These are phyloP conservation scores for Pseudomugil tenellus DNA, from an alignment of 2,797 vertebrate species.

Conservation along the genomic window DNA sequence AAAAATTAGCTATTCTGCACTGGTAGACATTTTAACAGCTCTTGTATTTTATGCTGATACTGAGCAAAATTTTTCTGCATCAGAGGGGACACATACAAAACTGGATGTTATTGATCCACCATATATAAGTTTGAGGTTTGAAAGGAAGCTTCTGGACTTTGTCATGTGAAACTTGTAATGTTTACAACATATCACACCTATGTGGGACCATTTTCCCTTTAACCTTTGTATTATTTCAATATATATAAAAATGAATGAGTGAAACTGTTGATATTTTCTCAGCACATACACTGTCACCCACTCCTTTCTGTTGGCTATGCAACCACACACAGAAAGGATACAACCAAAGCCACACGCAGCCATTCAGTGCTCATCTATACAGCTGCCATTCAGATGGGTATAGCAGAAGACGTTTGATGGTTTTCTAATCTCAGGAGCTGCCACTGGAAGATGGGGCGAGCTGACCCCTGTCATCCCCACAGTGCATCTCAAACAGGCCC, in stretches of 20 bases:
- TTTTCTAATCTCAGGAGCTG: conserved; percentile 80
- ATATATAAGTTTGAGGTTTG: neutral
- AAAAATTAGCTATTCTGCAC: neutral
- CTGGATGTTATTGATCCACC: neutral
- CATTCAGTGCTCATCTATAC: conserved; percentile 70
- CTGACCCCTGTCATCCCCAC: conserved; percentile 77
- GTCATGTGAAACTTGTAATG: neutral
- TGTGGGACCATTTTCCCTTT: neutral
- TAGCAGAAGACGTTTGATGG: conserved; percentile 77
- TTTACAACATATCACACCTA: too few species aligned
- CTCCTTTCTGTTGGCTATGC: conserved; percentile 30
- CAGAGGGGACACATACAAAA: neutral
- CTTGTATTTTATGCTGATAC: neutral
- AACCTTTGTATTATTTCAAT: neutral
- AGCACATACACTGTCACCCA: conserved; percentile 33
- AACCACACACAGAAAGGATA: conserved; percentile 53
- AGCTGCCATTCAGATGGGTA: conserved; percentile 78
- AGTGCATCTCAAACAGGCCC: conserved; percentile 76
- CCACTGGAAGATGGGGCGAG: conserved; percentile 73
- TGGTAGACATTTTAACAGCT: neutral
- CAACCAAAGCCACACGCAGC: conserved; percentile 67
- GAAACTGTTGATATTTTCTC: conserved; percentile 60
- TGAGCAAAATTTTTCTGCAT: neutral
- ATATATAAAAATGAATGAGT: conserved; percentile 16
- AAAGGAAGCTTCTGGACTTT: neutral